Percentiles rank a stretch among this genome's conserved stretches.
phyloP scores from a whole-genome alignment of 1,140 invertebrate genomes.

The Pissodes strobi region DNA sequence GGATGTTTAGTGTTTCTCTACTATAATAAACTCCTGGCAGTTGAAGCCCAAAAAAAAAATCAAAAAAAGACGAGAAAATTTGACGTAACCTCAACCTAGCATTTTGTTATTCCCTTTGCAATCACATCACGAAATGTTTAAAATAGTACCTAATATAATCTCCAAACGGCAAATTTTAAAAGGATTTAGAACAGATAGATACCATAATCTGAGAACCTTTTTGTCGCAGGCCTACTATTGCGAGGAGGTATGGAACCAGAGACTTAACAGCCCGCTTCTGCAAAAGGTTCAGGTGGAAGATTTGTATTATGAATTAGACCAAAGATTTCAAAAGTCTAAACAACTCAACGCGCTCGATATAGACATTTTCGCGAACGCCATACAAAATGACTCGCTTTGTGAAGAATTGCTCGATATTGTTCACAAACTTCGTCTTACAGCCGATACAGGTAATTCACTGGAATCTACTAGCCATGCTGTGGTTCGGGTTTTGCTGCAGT shows the following conservation, averaged over 20 bases:
- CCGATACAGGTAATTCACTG: conserved; percentile 69
- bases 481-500: conserved; percentile 68
- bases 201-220: conserved; percentile 52
- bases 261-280: conserved; percentile 64
- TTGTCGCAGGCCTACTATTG: conserved; percentile 71
- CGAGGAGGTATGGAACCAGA: conserved; percentile 66
- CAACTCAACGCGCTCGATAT: conserved; percentile 72
- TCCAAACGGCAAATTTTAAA: no score
- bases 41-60: no score
- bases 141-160: no score
- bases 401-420: conserved; percentile 73
- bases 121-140: no score
- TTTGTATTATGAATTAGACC: conserved; percentile 68
- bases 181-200: neutral
- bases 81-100: no score
- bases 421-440: conserved; percentile 70
- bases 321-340: conserved; percentile 59
- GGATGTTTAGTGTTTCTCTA: no score
- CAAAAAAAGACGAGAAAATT: no score
- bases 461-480: conserved; percentile 83
- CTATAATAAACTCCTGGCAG: no score
- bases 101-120: no score
- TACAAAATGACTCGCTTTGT: conserved; percentile 58
- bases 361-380: conserved; percentile 72
- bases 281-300: conserved; percentile 66